Evolutionary conservation across 2,797 vertebrate genomes (phyloP).

Genomic region (Hipposideros larvatus): DNA sequence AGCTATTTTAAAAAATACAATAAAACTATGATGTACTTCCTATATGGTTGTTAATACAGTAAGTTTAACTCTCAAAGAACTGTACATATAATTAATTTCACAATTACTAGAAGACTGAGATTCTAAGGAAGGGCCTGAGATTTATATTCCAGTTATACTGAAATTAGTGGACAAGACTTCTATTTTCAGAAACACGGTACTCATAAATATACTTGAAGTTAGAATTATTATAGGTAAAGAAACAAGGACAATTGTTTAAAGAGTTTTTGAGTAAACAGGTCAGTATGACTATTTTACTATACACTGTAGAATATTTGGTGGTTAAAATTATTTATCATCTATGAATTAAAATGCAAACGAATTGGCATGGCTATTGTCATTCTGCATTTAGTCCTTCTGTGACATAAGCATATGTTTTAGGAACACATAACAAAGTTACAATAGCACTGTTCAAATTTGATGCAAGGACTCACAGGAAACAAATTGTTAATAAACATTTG

Average conservation of each 20-base stretch:
- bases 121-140: not conserved
- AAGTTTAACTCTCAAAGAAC: constrained; percentile 19
- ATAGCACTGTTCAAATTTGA: not conserved
- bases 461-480: not conserved
- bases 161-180: not conserved
- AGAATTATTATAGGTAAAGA: constrained; percentile 15
- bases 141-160: not conserved
- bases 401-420: not conserved
- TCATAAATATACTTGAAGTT: not conserved
- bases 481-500: not conserved
- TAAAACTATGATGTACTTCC: not conserved
- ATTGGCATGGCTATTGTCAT: not conserved
- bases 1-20: constrained; percentile 1
- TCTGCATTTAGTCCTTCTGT: not conserved
- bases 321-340: not conserved
- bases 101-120: not conserved
- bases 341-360: not conserved
- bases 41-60: not conserved
- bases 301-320: not conserved
- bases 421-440: constrained; percentile 1
- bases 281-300: constrained; percentile 43
- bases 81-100: constrained; percentile 33
- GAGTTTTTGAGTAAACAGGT: constrained; percentile 26
- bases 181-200: not conserved
- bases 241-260: not conserved